Percentiles rank a stretch among this genome's conserved stretches.
These are phyloP conservation scores for Austrolebias charrua DNA, from an alignment of 2,797 vertebrate species.

Conservation along the genomic window DNA sequence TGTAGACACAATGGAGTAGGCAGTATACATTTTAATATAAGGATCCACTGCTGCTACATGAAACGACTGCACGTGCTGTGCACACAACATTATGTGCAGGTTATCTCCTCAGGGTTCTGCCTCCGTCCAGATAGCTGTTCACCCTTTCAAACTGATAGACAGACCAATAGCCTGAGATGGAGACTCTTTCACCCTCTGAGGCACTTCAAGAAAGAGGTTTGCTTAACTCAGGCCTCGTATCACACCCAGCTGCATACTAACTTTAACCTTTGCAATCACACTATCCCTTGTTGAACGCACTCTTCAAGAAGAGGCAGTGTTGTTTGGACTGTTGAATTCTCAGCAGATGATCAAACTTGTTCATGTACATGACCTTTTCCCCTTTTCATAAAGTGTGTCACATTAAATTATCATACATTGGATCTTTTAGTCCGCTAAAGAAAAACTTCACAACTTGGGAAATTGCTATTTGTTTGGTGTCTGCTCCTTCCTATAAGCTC, in stretches of 20 bases:
- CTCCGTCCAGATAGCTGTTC: slow-evolving; percentile 49
- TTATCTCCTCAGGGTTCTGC: slow-evolving; percentile 57
- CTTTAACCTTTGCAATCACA: slow-evolving; percentile 35
- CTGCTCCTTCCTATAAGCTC: slow-evolving; percentile 18
- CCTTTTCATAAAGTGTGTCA: slow-evolving; percentile 16
- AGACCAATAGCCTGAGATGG: slow-evolving; percentile 48
- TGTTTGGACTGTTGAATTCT: slow-evolving; percentile 10
- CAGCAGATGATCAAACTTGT: slow-evolving; percentile 21
- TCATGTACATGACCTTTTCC: slow-evolving; percentile 4
- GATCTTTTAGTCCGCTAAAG: slow-evolving; percentile 39
- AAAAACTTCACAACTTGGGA: slow-evolving; percentile 41
- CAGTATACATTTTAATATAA: not conserved
- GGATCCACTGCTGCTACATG: slow-evolving; percentile 18
- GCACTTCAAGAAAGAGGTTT: slow-evolving; percentile 22
- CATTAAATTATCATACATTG: slow-evolving; percentile 39
- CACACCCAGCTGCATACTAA: slow-evolving; percentile 29
- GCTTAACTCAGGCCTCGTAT: slow-evolving; percentile 31
- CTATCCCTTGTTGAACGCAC: not conserved
- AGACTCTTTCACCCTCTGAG: slow-evolving; percentile 32
- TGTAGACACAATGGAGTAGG: slow-evolving; percentile 17
- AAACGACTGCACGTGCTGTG: slow-evolving; percentile 28
- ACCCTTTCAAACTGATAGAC: slow-evolving; percentile 60
- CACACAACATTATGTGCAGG: slow-evolving; percentile 30
- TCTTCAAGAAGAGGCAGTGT: not conserved
- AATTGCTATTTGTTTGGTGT: slow-evolving; percentile 16